These are phyloP conservation scores for Stichopus horrens DNA, from an alignment of 53 echinoderm and acorn worm genomes.

Conservation along the genomic window DNA sequence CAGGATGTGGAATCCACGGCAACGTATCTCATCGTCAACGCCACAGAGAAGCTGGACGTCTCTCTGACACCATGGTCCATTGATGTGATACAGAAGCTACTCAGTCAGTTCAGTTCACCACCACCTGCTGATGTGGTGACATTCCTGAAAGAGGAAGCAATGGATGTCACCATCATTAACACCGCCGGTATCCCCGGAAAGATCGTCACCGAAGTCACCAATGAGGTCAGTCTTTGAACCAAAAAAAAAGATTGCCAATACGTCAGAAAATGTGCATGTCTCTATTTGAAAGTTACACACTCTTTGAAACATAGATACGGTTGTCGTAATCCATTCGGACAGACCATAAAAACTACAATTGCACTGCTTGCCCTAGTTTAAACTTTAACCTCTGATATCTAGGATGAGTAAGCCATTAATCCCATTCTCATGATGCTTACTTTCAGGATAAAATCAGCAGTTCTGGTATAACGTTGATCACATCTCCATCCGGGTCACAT, in stretches of 20 bases:
- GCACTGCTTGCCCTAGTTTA: too few species aligned
- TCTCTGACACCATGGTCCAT: constrained; percentile 82
- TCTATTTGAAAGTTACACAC: too few species aligned
- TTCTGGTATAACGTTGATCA: constrained; percentile 32
- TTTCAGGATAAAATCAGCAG: constrained; percentile 37
- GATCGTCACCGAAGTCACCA: constrained; percentile 59
- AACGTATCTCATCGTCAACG: constrained; percentile 86
- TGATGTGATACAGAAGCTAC: constrained; percentile 70
- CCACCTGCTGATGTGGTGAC: constrained; percentile 52
- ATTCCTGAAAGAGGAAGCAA: constrained; percentile 18
- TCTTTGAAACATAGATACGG: too few species aligned
- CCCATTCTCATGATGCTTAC: neutral
- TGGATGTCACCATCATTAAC: constrained; percentile 66
- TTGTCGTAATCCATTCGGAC: too few species aligned
- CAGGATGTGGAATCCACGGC: constrained; percentile 73
- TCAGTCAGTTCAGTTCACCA: constrained; percentile 65
- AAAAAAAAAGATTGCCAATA: too few species aligned
- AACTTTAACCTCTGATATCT: neutral
- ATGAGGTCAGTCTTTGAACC: constrained; percentile 24
- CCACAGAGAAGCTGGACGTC: constrained; percentile 72
- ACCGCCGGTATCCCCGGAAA: constrained; percentile 80
- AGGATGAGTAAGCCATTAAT: neutral
- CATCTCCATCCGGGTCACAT: constrained; percentile 34
- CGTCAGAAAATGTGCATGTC: too few species aligned
- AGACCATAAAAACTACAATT: too few species aligned